Base-by-base conservation (phyloP, 2,888 invertebrate species). In the Diaprepes abbreviatus region DNA sequence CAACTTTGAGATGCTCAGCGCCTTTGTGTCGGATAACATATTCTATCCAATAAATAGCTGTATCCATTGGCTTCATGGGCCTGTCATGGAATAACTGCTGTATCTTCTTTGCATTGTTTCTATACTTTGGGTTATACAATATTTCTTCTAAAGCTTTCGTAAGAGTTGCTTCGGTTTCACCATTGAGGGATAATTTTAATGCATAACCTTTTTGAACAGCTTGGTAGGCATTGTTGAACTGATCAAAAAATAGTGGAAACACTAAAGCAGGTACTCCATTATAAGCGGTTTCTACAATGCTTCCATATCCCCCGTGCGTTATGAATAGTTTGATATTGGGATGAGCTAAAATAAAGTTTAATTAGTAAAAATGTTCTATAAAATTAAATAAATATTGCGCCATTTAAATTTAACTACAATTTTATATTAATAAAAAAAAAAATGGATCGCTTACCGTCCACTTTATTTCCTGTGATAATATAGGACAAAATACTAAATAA, bases 1-100 rank as follows among this genome's bases (percentile, higher is more conserved):
- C 85, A 10, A 86, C 86, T 36, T 86, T 82, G 21, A 88, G 71
- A 70, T 88, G 87, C 0, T 79, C 74, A 0, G 88, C 88, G 0
- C 89, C 89, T 64, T 86, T 86, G 74, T 89, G 88, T 35, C 89
- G 85, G 6, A 88, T 80, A 0, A 90, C 87, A 73, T 90, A 89
- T 79, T 91, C 90, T 54, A 88, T 86, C 90, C 90, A 91, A 80
- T 88, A 90, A 0, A 89, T 82, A 0, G 88, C 88, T 21, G 87
- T 88, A 24, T 90, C 88, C 68, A 90, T 74, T 0, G 90, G 87
- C 12, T 85, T 84, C 77, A 87, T 79, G 0, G 88, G 88, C 17
- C 90, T 84, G 76, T 90, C 90, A 35, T 86, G 81, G 79, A 88
- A 89, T 70, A 43, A 19, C 5, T 7, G 43, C 9, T 43, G 43